These are phyloP conservation scores for Sapajus apella DNA, from an alignment of 2,113 vertebrate species.

Conservation along the genomic window DNA sequence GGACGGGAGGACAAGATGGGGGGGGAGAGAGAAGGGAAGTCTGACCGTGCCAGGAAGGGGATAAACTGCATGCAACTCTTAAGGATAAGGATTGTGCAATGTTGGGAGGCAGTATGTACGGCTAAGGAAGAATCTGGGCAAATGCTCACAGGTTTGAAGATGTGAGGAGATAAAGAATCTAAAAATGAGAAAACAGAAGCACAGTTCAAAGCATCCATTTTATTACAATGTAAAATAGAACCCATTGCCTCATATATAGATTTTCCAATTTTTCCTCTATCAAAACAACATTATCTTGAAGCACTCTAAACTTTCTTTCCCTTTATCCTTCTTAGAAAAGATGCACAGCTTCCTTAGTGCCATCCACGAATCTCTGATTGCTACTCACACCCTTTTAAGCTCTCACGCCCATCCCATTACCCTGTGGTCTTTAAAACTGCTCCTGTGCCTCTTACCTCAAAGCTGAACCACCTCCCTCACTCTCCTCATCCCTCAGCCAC, in stretches of 20 bases:
- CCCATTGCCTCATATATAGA: neutral
- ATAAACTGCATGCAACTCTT: neutral
- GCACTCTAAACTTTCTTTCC: neutral
- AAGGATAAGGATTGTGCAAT: neutral
- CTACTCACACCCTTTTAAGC: neutral
- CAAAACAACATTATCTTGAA: neutral
- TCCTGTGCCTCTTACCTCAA: neutral
- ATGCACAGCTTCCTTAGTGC: neutral
- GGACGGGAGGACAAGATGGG: neutral
- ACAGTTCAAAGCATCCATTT: neutral
- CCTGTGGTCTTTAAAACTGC: neutral
- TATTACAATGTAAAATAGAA: neutral
- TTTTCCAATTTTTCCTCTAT: neutral
- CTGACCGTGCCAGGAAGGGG: neutral
- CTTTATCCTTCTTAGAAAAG: neutral
- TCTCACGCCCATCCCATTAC: neutral
- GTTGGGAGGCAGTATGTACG: neutral
- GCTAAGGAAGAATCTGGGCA: neutral
- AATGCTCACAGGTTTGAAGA: neutral
- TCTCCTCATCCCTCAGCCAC: conserved; percentile 52
- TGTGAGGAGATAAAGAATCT: neutral
- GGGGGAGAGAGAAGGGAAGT: neutral
- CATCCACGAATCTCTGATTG: neutral
- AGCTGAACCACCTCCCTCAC: neutral
- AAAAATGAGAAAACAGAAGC: neutral